Base-by-base conservation (phyloP, 2,113 vertebrate genomes). In the Marcusenius ussheri region DNA sequence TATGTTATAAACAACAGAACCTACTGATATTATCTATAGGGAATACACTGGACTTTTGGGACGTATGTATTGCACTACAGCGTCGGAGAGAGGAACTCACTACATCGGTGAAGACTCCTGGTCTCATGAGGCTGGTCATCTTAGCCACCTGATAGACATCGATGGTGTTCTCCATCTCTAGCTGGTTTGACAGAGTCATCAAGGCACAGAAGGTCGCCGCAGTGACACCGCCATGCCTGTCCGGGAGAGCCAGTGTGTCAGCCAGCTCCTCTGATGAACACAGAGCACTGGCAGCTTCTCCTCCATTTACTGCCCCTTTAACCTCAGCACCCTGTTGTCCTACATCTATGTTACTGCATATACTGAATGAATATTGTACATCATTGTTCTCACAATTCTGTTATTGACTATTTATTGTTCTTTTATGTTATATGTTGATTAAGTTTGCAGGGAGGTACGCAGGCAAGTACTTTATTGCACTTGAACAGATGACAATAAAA, bases 111-210 rank as follows among this genome's bases (percentile, higher is more conserved):
- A 99, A 99, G 88, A 98, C 93, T 88, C 98, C 98, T 0, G 98
- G 98, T 92, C 98, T 97, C 98, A 98, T 98, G 90, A 99, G 93
- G 95, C 98, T 99, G 92, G 97, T 97, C 97, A 99, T 98, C 92
- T 98, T 97, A 10, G 98, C 96, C 93, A 97, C 97, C 77, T 97
- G 97, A 94, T 98, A 99, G 90, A 99, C 97, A 89, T 99, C 97
- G 89, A 97, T 93, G 0, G 95, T 96, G 90, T 96, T 97, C 89
- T 98, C 97, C 92, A 97, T 97, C 93, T 99, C 98, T 53, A 99
- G 95, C 87, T 99, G 98, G 90, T 97, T 95, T 95, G 95, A 96
- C 89, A 99, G 93, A 0, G 97, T 97, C 58, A 95, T 96, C 91
- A 99, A 95, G 35, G 98, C 97, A 93, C 98, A 99, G 89, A 96